phyloP scores from a whole-genome alignment of 2,113 vertebrate genomes.

The Tragelaphus scriptus region DNA sequence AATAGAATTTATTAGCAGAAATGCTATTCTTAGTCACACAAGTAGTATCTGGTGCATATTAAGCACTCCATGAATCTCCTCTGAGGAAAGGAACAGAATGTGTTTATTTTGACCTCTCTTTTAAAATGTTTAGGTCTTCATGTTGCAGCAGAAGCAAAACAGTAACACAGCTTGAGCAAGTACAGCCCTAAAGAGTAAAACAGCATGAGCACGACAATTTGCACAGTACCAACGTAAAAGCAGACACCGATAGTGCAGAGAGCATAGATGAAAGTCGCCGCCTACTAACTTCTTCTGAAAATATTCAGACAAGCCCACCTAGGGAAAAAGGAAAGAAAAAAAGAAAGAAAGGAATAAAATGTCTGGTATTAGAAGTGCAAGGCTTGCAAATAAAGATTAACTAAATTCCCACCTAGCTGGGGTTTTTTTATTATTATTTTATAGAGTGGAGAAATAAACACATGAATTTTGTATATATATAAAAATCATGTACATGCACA shows the following conservation, averaged over 20 bases:
- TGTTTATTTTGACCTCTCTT: conserved; percentile 50
- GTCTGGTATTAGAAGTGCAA: neutral
- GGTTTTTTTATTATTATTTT: neutral
- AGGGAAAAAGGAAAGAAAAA: neutral
- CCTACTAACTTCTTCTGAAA: neutral
- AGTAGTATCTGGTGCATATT: neutral
- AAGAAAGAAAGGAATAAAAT: neutral
- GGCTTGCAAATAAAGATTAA: neutral
- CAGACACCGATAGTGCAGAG: neutral
- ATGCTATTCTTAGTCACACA: neutral
- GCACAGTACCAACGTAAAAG: conserved; percentile 36
- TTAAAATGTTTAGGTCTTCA: conserved; percentile 33
- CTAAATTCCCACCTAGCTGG: neutral
- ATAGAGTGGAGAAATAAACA: neutral
- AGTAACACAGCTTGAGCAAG: conserved; percentile 30
- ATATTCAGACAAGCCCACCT: neutral
- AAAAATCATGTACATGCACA: neutral
- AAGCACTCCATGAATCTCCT: neutral
- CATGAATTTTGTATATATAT: neutral
- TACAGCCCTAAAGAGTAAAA: neutral
- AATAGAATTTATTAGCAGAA: conserved; percentile 23
- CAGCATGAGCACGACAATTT: neutral
- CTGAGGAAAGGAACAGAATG: neutral
- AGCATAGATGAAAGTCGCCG: neutral
- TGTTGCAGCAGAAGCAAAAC: conserved; percentile 20